A percentile compares a stretch with the other conserved stretches of the same genome.
These are phyloP conservation scores for Pararge aegeria DNA, from an alignment of 1,140 invertebrate species.

Conservation along the genomic window DNA sequence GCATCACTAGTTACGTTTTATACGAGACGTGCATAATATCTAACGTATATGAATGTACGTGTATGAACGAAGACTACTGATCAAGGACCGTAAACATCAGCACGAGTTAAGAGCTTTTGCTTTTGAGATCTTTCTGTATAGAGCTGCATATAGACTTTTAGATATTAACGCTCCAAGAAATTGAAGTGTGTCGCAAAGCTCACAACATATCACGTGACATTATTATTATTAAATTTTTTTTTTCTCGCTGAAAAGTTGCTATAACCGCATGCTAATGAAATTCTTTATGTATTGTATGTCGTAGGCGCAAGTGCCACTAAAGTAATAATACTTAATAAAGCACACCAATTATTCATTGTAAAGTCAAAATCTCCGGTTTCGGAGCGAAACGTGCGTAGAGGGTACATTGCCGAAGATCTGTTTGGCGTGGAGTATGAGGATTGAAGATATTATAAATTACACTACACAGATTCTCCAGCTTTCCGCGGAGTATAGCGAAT, in stretches of 20 bases:
- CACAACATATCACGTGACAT: background rate
- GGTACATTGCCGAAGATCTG: too few relatives aligned
- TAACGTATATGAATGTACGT: conserved; percentile 14
- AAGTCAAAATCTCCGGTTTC: too few relatives aligned
- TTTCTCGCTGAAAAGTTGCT: background rate
- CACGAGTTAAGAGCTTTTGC: conserved; percentile 13
- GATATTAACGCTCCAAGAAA: conserved; percentile 19
- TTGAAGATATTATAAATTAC: too few relatives aligned
- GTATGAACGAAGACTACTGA: conserved; percentile 27
- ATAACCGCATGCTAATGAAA: background rate
- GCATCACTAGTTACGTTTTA: conserved; percentile 54
- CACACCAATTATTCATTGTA: too few relatives aligned
- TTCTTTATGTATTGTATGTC: too few relatives aligned
- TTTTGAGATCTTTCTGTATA: conserved; percentile 18
- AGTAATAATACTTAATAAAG: too few relatives aligned
- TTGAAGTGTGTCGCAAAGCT: conserved; percentile 8
- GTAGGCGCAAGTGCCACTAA: too few relatives aligned
- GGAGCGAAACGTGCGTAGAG: too few relatives aligned
- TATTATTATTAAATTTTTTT: background rate
- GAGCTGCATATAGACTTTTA: conserved; percentile 14
- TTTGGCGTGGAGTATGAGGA: too few relatives aligned
- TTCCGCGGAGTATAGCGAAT: too few relatives aligned
- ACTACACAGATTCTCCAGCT: too few relatives aligned
- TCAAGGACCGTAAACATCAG: conserved; percentile 29
- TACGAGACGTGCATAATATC: conserved; percentile 43